phyloP scores from a whole-genome alignment of 2,113 vertebrate species.

The Campylorhamphus procurvoides region DNA sequence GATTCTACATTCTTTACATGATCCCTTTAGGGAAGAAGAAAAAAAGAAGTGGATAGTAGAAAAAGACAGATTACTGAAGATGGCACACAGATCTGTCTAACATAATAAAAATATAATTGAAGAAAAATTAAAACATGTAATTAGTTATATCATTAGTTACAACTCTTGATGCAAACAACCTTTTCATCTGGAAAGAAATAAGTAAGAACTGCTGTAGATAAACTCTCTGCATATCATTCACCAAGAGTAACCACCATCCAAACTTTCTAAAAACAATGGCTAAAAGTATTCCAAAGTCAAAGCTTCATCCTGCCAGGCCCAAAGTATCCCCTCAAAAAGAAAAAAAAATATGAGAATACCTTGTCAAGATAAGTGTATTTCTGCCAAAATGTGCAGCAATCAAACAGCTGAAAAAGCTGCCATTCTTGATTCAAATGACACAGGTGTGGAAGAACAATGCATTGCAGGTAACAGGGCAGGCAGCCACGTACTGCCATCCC shows the following conservation, averaged over 20 bases:
- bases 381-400: neutral
- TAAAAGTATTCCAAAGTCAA: neutral
- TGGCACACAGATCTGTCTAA: neutral
- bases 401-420: neutral
- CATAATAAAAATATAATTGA: neutral
- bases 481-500: neutral
- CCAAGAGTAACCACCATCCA: neutral
- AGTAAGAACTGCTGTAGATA: neutral
- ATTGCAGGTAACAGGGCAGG: neutral
- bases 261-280: neutral
- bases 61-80: neutral
- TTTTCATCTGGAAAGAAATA: neutral
- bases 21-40: neutral
- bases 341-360: rapidly evolving
- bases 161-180: neutral
- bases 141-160: neutral
- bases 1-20: neutral
- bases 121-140: neutral
- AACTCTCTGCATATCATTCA: neutral
- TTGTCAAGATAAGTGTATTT: neutral
- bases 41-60: neutral
- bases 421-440: neutral
- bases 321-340: neutral
- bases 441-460: neutral
- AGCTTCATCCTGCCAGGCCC: neutral